Conservation (phyloP, 2,888 invertebrate genomes). For the Hecatera dysodea region DNA sequence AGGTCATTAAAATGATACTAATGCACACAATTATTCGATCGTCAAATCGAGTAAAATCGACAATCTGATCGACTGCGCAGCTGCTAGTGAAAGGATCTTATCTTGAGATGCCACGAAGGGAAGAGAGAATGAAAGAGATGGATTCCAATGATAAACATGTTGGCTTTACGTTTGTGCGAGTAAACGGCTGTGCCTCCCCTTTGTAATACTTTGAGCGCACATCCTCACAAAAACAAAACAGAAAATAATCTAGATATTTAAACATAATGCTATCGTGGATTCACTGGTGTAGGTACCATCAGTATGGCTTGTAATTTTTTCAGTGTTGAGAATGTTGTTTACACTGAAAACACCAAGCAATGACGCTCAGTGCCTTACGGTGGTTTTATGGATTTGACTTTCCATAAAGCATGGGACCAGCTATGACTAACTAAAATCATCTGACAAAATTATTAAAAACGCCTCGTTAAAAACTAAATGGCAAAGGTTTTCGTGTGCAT, state of each 20-base stretch:
- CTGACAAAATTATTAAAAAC: not conserved
- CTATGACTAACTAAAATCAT: not conserved
- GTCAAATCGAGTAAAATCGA: slow-evolving; percentile 36
- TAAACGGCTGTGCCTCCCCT: not conserved
- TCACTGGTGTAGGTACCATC: slow-evolving; percentile 1
- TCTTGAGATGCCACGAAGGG: slow-evolving; percentile 51
- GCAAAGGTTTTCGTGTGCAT: slow-evolving; percentile 36
- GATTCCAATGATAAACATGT: not conserved
- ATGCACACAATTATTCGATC: slow-evolving; percentile 42
- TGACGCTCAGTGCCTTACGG: not conserved
- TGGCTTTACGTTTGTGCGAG: not conserved
- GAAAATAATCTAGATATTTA: not conserved
- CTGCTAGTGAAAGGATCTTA: slow-evolving; percentile 56
- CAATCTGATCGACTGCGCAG: slow-evolving; percentile 46
- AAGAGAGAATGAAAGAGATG: not conserved
- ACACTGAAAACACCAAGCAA: not conserved
- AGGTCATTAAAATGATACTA: slow-evolving; percentile 63
- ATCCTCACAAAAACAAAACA: not conserved
- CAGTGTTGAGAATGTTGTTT: not conserved
- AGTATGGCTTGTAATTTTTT: not conserved
- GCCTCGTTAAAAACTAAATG: not conserved
- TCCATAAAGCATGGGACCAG: not conserved
- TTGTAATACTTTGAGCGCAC: slow-evolving; percentile 36
- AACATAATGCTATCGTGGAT: not conserved
- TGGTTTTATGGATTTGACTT: not conserved